Percentiles rank a stretch among this genome's conserved stretches.
Evolutionary conservation across 1,140 invertebrate species (phyloP).

Genomic region (Sinonovacula constricta): DNA sequence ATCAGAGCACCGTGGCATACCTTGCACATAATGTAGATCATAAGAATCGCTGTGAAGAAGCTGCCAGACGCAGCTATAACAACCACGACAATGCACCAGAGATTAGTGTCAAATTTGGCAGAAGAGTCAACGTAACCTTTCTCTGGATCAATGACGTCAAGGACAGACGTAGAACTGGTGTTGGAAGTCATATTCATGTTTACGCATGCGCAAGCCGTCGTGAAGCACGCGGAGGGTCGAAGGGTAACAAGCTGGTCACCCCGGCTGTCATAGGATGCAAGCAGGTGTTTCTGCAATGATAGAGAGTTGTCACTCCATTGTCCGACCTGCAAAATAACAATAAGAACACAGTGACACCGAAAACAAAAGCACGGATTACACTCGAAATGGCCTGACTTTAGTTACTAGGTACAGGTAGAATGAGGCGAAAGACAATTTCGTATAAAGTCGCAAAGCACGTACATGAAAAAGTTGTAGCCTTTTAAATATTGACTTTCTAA

Average conservation of each 20-base stretch:
- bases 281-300: conserved; percentile 14
- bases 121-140: conserved; percentile 44
- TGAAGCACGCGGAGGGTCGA: conserved; percentile 46
- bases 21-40: conserved; percentile 80
- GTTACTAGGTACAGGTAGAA: too few relatives aligned
- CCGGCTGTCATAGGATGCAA: conserved; percentile 52
- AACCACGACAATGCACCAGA: conserved; percentile 66
- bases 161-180: background rate
- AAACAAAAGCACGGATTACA: background rate
- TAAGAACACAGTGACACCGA: background rate
- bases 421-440: too few relatives aligned
- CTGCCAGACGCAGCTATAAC: conserved; percentile 61
- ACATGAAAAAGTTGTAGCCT: too few relatives aligned
- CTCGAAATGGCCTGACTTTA: too few relatives aligned
- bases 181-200: conserved; percentile 36
- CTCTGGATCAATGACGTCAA: conserved; percentile 9
- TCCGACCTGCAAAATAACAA: conserved; percentile 56
- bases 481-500: too few relatives aligned
- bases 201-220: conserved; percentile 56
- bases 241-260: conserved; percentile 21
- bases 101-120: conserved; percentile 58
- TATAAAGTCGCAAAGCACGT: too few relatives aligned
- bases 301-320: conserved; percentile 51
- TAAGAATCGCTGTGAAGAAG: conserved; percentile 78
- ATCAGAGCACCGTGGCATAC: conserved; percentile 80